Evolutionary conservation across 2,888 invertebrate genomes (phyloP), one percentile per base, ranked within the genome.

Genomic region (Acrocyrtus sp.): DNA sequence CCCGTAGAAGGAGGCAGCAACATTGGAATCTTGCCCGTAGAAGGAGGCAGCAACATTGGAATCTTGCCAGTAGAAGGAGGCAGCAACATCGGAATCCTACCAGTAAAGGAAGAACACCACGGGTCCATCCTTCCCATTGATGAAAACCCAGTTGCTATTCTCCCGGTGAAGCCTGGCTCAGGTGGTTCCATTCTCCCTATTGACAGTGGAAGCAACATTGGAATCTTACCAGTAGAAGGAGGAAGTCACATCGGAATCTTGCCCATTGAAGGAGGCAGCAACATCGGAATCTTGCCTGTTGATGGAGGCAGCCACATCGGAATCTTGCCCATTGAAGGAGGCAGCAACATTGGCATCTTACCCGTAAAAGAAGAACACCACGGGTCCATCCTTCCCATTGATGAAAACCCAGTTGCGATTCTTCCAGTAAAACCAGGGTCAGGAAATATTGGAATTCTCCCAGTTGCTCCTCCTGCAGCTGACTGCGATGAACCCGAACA

Each of bases 221-320:
- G 21, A 22, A 22, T 57, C 27, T 41, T 66, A n/a, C 66, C 66
- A 22, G 41, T 66, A 17, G 54, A 34, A 47, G 47, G 24, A 2
- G 21, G 17, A 1, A 21, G n/a, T 10, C n/a, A 39, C 15, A 26
- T 34, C 6, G 4, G 6, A 4, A 61, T 61, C 50, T 29, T 60
- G 15, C 39, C 61, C 12, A 21, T 50, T 15, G 19, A 54, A n/a
- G 22, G 22, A 5, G 41, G 22, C 21, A 19, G 19, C 8, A 3
- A 10, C 17, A 22, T 17, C 24, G n/a, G 4, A 5, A 6, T 29
- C 41, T 19, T 58, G 3, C 58, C 51, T 39, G 51, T 61, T 39
- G 50, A 50, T 50, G 50, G 15, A 27, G 43, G 43, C 22, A 57
- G 17, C 8, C n/a, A 39, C 17, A 21, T 34, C 6, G 2, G 6